Evolutionary conservation across 2,888 invertebrate genomes (phyloP), one percentile per base, ranked within the genome.

Genomic region (Acrobasis repandana): DNA sequence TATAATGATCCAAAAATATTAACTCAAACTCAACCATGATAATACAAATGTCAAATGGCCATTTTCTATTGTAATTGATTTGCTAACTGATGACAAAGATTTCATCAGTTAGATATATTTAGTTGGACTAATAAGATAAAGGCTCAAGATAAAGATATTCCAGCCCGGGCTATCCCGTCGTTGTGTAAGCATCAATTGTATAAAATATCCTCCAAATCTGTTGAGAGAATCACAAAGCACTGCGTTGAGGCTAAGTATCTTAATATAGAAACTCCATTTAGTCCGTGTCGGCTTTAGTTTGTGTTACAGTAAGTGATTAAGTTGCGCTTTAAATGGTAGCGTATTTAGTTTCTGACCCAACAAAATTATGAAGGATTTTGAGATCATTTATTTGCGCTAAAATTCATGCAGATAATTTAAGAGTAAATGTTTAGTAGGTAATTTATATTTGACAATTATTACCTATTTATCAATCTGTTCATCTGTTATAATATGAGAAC

Each of bases 171-270:
- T 43, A n/a, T 1, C 43, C 11, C 11, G 3, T 9, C 20, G 20
- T 11, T 50, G 20, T 20, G 8, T 28, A 28, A 56, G 33, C 28
- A 52, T 16, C 28, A 46, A 56, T 56, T 46, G 33, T 28, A 56
- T 56, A 47, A 16, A 49, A 28, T 47, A 56, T 15, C 18, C 46
- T 4, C 28, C 15, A 56, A 34, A 48, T 33, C 33, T 48, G 10
- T 36, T 48, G 34, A 11, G 48, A 48, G 9, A 16, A 48, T n/a
- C 9, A 58, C 58, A 58, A 48, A 49, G 49, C 49, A 14, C 49
- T 49, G 36, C 49, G 58, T 49, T 49, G 36, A 36, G 49, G 58
- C 34, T 58, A 58, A 57, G 14, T 36, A 58, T 58, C 58, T 49
- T 47, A 58, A 49, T 49, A 36, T 49, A 48, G 28, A 56, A 28